These are phyloP conservation scores for Hydra vulgaris DNA, from an alignment of 30 jellyfish, hydroid and myxozoan species.

Conservation along the genomic window DNA sequence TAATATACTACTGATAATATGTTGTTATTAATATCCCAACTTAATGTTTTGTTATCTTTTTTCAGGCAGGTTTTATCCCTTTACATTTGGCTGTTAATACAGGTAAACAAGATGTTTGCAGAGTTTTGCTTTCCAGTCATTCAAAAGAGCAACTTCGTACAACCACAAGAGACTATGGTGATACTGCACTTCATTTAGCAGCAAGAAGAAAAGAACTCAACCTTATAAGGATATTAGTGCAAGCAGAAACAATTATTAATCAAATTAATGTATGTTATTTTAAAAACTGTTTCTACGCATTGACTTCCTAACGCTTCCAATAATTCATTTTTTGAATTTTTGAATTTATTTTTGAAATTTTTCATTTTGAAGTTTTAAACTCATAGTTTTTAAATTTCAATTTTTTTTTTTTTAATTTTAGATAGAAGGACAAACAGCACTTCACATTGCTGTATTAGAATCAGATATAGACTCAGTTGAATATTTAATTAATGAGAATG, in stretches of 20 bases:
- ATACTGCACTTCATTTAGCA: slow-evolving; percentile 81
- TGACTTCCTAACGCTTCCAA: background rate
- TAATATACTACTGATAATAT: too few species aligned
- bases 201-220: slow-evolving; percentile 64
- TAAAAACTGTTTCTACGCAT: background rate
- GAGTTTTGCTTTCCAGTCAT: slow-evolving; percentile 51
- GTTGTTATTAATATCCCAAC: too few species aligned
- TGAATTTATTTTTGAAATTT: background rate
- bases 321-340: background rate
- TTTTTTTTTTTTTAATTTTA: slow-evolving; percentile 8
- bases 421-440: slow-evolving; percentile 87
- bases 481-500: slow-evolving; percentile 49
- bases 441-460: slow-evolving; percentile 73
- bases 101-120: slow-evolving; percentile 51
- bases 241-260: slow-evolving; percentile 52
- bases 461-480: slow-evolving; percentile 67
- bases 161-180: slow-evolving; percentile 56
- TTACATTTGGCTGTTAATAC: slow-evolving; percentile 62
- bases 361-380: background rate
- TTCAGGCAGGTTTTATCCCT: slow-evolving; percentile 69
- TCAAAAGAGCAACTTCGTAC: slow-evolving; percentile 68
- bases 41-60: too few species aligned
- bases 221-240: slow-evolving; percentile 43
- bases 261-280: slow-evolving; percentile 48
- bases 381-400: too few species aligned